Base-by-base conservation (phyloP, 2,888 invertebrate species). In the Acanthosepion pharaonis region DNA sequence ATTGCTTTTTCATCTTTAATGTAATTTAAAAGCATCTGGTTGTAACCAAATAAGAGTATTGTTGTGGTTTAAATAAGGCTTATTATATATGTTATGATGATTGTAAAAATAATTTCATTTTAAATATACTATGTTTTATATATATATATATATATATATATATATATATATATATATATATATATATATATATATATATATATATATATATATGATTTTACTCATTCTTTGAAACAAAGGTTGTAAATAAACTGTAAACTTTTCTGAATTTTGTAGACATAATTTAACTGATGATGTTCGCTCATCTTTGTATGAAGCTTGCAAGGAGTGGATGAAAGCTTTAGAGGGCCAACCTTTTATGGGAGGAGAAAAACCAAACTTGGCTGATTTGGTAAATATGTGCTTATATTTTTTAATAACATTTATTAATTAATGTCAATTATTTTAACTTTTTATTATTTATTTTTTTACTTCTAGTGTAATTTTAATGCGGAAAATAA, bases 281-380 rank as follows among this genome's bases (percentile, higher is more conserved):
- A 98, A 98, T 95, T 98, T 99, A 55, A 98, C 98, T 95, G 98
- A 98, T 48, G 99, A 99, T 97, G 99, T 99, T 0, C 98, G 99
- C 5, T 98, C 98, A 95, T 99, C 99, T 0, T 98, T 99, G 28
- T 99, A 99, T 97, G 99, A 99, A 95, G 99, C 99, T 94, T 98
- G 99, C 94, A 98, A 98, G 96, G 98, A 98, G 92, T 99, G 99
- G 97, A 98, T 98, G 94, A 98, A 97, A 93, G 98, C 98, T 55
- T 97, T 99, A 2, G 98, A 98, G 4, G 96, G 97, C 51, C 98
- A 98, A 91, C 98, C 98, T 96, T 99, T 99, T 97, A 98, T 99
- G 97, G 99, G 99, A 18, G 99, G 99, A 0, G 97, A 97, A 49
- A 97, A 98, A 33, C 99, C 99, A 0, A 98, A 99, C 97, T 98